These are phyloP conservation scores for Anomalospiza imberbis DNA, from an alignment of 2,797 vertebrate genomes.

Conservation along the genomic window DNA sequence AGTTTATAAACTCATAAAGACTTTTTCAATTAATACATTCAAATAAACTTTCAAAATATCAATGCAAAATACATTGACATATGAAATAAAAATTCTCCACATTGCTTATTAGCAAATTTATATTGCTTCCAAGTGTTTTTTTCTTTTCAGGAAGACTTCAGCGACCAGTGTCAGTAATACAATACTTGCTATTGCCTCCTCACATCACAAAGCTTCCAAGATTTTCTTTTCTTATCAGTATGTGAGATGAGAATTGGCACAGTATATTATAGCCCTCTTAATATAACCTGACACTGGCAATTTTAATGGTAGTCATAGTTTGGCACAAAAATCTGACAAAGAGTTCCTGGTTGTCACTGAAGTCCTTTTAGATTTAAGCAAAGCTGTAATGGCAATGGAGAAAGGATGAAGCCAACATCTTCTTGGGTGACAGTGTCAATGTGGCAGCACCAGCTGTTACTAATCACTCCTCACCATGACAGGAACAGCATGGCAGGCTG, in stretches of 20 bases:
- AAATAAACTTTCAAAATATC: slow-evolving; percentile 50
- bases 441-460: accelerated
- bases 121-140: background rate
- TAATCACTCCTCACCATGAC: background rate
- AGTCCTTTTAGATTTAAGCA: slow-evolving; percentile 18
- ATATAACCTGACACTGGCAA: background rate
- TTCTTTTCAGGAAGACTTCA: slow-evolving; percentile 1
- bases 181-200: background rate
- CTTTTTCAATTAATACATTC: slow-evolving; percentile 39
- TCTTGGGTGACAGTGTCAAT: background rate
- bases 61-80: slow-evolving; percentile 44
- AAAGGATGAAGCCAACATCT: background rate
- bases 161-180: background rate
- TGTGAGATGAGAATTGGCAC: background rate
- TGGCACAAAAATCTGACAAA: background rate
- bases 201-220: background rate
- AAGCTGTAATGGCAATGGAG: background rate
- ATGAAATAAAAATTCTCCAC: background rate
- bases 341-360: background rate
- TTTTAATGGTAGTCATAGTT: background rate
- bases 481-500: background rate
- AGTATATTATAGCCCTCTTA: background rate
- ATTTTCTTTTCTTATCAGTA: background rate
- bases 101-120: background rate
- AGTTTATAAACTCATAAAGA: slow-evolving; percentile 28